phyloP scores from a whole-genome alignment of 1,140 invertebrate genomes.

The Zaprionus ghesquierei region DNA sequence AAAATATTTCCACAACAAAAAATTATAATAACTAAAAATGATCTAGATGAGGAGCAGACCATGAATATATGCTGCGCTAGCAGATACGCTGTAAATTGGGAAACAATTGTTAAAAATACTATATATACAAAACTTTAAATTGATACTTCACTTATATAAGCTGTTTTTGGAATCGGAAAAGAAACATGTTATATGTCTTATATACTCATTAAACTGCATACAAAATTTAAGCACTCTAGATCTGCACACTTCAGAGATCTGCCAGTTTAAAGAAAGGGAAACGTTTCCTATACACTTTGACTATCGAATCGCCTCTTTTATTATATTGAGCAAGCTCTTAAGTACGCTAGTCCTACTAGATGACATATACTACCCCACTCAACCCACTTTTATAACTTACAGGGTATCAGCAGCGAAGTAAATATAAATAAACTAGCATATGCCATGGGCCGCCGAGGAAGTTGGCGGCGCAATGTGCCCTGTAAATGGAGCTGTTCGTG shows the following conservation, averaged over 20 bases:
- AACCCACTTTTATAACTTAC: neutral
- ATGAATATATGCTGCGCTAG: neutral
- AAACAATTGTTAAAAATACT: neutral
- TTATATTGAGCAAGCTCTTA: neutral
- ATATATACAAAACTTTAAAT: neutral
- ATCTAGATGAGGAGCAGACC: neutral
- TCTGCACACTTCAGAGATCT: neutral
- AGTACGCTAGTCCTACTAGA: neutral
- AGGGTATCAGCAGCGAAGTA: neutral
- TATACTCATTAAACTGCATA: neutral
- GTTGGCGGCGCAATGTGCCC: neutral
- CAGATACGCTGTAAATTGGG: neutral
- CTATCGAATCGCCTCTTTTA: neutral
- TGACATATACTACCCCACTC: neutral
- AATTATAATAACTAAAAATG: slow-evolving; percentile 55
- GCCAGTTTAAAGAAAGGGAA: neutral
- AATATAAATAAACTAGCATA: slow-evolving; percentile 15
- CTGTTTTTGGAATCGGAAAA: neutral
- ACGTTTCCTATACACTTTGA: neutral
- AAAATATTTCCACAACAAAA: slow-evolving; percentile 52
- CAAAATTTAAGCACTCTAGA: neutral
- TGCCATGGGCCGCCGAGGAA: slow-evolving; percentile 11
- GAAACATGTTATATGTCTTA: neutral
- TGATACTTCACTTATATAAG: neutral
- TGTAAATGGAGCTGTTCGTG: slow-evolving; percentile 28